phyloP scores from a whole-genome alignment of 2,113 vertebrate genomes.

The Rhabdomys dilectus region DNA sequence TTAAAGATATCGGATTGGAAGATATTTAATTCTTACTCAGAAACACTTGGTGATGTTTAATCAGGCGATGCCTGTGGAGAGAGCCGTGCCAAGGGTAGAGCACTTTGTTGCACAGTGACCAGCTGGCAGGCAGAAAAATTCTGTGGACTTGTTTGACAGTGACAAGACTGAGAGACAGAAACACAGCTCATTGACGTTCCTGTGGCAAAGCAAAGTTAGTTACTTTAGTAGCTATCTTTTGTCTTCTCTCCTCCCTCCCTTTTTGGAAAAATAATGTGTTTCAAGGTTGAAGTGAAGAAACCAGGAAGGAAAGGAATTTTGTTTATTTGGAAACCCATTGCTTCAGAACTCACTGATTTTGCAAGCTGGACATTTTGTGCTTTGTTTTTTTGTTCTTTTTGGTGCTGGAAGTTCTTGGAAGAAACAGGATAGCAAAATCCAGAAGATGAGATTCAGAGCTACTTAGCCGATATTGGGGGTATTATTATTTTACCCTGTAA shows the following conservation, averaged over 20 bases:
- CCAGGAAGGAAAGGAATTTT: conserved; percentile 24
- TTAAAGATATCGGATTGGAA: neutral
- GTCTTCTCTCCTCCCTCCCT: accelerated
- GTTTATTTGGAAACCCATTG: conserved; percentile 50
- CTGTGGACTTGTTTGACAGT: neutral
- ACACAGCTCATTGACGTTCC: neutral
- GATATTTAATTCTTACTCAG: neutral
- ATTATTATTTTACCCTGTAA: neutral
- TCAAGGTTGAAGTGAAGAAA: conserved; percentile 30
- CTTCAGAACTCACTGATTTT: conserved; percentile 30
- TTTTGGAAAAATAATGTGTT: neutral
- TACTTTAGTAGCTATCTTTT: neutral
- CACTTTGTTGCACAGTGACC: neutral
- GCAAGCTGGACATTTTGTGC: conserved; percentile 30
- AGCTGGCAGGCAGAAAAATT: neutral
- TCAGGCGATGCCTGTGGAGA: neutral
- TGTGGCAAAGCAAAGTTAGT: neutral
- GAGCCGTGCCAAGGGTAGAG: neutral
- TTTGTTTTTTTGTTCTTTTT: neutral
- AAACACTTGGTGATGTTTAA: neutral
- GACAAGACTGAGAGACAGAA: neutral
- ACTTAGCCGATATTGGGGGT: neutral
- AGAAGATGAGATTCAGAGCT: neutral
- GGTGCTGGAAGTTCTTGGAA: neutral
- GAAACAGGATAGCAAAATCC: neutral